These are phyloP conservation scores for Rhingia rostrata DNA, from an alignment of 2,888 invertebrate species.

Conservation along the genomic window DNA sequence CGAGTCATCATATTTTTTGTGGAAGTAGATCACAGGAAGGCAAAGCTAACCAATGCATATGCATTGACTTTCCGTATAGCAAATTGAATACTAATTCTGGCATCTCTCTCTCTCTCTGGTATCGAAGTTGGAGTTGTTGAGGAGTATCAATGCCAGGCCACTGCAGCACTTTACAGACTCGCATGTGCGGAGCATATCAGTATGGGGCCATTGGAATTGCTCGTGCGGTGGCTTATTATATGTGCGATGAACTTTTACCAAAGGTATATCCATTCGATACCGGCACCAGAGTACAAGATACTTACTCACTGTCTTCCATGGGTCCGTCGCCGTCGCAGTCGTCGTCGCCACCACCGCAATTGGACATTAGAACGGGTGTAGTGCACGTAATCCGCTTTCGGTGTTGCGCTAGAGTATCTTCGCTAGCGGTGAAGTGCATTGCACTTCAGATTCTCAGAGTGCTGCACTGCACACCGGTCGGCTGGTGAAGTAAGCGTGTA, in stretches of 20 bases:
- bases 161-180: neutral
- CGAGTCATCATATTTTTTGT: neutral
- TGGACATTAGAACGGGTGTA: conserved; percentile 70
- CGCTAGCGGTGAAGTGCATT: conserved; percentile 43
- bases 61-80: conserved; percentile 38
- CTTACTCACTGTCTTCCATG: conserved; percentile 60
- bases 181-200: conserved; percentile 35
- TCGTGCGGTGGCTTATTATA: conserved; percentile 67
- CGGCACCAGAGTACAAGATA: conserved; percentile 47
- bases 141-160: conserved; percentile 53
- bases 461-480: neutral
- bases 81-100: conserved; percentile 58
- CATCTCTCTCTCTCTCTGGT: neutral
- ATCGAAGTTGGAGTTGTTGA: conserved; percentile 21
- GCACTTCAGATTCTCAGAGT: conserved; percentile 50
- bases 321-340: neutral
- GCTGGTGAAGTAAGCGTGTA: conserved; percentile 27
- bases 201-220: neutral
- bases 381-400: conserved; percentile 55
- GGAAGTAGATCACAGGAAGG: conserved; percentile 59
- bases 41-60: neutral
- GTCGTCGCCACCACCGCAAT: conserved; percentile 33
- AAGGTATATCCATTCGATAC: conserved; percentile 54
- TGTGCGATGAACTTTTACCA: conserved; percentile 72
- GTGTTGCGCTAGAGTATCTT: conserved; percentile 43